phyloP scores from a whole-genome alignment of 2,888 invertebrate species.

The Lysandra bellargus region DNA sequence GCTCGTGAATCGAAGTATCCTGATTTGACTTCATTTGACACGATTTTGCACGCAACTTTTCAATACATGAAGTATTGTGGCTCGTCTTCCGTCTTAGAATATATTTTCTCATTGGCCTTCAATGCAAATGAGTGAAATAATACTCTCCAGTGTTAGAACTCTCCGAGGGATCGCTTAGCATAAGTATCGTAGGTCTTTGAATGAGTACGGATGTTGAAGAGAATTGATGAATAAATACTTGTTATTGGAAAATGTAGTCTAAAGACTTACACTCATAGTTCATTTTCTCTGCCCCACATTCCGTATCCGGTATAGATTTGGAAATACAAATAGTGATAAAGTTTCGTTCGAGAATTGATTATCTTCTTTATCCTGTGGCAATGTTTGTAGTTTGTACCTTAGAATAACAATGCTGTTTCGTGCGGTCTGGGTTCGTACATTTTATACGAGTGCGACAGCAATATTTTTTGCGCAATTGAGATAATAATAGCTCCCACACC shows the following conservation, averaged over 20 bases:
- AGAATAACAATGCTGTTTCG: too few species aligned
- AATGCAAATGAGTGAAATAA: slow-evolving; percentile 10
- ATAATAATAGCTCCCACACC: too few species aligned
- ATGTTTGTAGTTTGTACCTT: too few species aligned
- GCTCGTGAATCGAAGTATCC: too few species aligned
- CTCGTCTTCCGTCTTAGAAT: not conserved
- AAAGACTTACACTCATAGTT: not conserved
- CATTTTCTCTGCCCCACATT: not conserved
- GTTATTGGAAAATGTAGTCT: slow-evolving; percentile 1
- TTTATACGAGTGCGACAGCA: too few species aligned
- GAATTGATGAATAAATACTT: not conserved
- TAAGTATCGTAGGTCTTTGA: slow-evolving; percentile 7
- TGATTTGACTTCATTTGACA: too few species aligned
- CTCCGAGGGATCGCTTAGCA: slow-evolving; percentile 17
- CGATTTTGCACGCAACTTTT: too few species aligned
- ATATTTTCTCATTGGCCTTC: not conserved
- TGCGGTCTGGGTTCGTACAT: too few species aligned
- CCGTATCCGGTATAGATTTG: slow-evolving; percentile 1
- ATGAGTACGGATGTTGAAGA: slow-evolving; percentile 21
- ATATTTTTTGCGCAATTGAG: too few species aligned
- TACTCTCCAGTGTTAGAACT: not conserved
- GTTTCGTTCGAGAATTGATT: not conserved
- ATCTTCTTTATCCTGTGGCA: too few species aligned
- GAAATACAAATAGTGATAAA: slow-evolving; percentile 2
- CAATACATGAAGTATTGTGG: too few species aligned